phyloP scores from a whole-genome alignment of 2,888 invertebrate genomes.

The Eucera pruinosa region DNA sequence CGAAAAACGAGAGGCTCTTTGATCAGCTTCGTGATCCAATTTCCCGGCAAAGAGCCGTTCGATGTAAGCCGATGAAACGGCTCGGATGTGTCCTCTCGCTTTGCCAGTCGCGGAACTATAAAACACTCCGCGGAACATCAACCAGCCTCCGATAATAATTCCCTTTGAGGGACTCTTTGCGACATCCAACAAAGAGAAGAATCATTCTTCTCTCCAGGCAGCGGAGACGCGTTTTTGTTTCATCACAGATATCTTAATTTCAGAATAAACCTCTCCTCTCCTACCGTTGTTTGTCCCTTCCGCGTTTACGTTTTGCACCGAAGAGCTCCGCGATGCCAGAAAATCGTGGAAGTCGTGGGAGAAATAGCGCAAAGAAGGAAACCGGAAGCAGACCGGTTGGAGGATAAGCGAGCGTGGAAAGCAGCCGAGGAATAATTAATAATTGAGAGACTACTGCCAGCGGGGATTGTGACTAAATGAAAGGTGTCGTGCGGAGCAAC shows the following conservation, averaged over 20 bases:
- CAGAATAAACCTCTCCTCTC: constrained; percentile 6
- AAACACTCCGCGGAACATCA: constrained; percentile 51
- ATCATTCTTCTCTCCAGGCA: constrained; percentile 43
- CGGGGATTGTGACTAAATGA: constrained; percentile 9
- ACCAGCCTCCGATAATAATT: constrained; percentile 51
- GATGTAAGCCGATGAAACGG: constrained; percentile 45
- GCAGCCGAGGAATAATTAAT: constrained; percentile 10
- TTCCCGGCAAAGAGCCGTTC: constrained; percentile 51
- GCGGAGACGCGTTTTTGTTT: background rate
- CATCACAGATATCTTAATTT: constrained; percentile 5
- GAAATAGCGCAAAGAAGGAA: too few relatives aligned
- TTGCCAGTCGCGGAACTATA: constrained; percentile 42
- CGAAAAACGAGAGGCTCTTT: constrained; percentile 51
- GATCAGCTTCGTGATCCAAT: constrained; percentile 59
- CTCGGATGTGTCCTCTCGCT: constrained; percentile 27
- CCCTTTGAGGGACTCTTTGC: constrained; percentile 31
- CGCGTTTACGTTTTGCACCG: background rate
- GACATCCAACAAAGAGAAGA: constrained; percentile 7
- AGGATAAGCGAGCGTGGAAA: constrained; percentile 16
- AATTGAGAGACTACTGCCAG: constrained; percentile 4
- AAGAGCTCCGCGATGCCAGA: too few relatives aligned
- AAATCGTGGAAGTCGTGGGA: too few relatives aligned
- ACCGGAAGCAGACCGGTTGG: too few relatives aligned
- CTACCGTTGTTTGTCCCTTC: background rate
- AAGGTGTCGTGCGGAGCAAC: constrained; percentile 14